Evolutionary conservation across 2,113 vertebrate genomes (phyloP), one percentile per base, ranked within the genome.

Genomic region (Eulacestoma nigropectus): DNA sequence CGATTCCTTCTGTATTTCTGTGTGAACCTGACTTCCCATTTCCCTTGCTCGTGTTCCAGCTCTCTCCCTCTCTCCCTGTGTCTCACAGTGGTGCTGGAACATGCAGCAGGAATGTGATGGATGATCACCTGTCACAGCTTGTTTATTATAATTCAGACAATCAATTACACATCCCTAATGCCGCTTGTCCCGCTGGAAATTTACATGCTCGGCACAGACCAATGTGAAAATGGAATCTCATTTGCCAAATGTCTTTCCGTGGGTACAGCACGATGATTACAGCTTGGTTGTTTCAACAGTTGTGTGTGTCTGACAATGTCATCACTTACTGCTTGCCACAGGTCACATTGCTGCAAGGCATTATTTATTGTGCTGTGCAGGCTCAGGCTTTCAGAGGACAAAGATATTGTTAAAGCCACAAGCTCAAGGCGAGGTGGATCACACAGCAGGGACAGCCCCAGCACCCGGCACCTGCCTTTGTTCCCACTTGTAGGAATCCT

Each of bases 121-220:
- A 98, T 97, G 98, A 98, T 97, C 95, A 97, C 96, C 97, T 98
- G 98, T 94, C 98, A 97, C 95, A 93, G 97, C 96, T 97, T 98
- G 97, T 98, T 98, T 98, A 98, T 98, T 98, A 96, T 97, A 98
- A 97, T 97, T 95, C 98, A 97, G 98, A 97, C 98, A 98, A 98
- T 98, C 98, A 98, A 98, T 98, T 98, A 97, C 97, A 97, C 96
- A 96, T 95, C 97, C 96, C 97, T 97, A 96, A 94, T 93, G 95
- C 97, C 16, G 73, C 90, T 94, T 97, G 97, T 97, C 97, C 98
- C 73, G 15, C 96, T 96, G 97, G 87, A 98, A 97, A 98, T 98
- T 97, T 96, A 97, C 97, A 97, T 96, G 97, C 97, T 96, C 92
- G 56, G 97, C 97, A 98, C 97, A 98, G 97, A 98, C 97, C 97